Percentiles rank a stretch among this genome's conserved stretches.
phyloP scores from a whole-genome alignment of 2,888 invertebrate genomes.

The Coronaproctus castanopsis region DNA sequence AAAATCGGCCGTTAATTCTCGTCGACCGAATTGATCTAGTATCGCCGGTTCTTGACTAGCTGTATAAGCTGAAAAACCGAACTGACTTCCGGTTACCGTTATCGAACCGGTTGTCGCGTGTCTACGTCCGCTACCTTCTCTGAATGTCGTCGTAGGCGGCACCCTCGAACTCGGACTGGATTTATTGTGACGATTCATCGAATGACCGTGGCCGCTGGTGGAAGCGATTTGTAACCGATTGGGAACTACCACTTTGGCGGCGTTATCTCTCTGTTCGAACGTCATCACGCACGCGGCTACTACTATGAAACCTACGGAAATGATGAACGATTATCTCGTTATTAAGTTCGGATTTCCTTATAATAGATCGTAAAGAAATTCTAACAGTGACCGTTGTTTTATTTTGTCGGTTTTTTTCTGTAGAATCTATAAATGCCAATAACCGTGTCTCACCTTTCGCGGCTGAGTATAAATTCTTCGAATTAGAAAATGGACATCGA shows the following conservation, averaged over 20 bases:
- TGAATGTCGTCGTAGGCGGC: constrained; percentile 30
- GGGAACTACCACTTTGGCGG: constrained; percentile 50
- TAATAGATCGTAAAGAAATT: not conserved
- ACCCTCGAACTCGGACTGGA: constrained; percentile 32
- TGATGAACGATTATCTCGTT: not conserved
- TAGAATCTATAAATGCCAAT: no score
- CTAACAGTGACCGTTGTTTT: no score
- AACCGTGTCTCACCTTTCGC: no score
- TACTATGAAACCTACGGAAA: constrained; percentile 60
- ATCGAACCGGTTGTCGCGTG: constrained; percentile 22
- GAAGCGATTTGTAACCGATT: constrained; percentile 15
- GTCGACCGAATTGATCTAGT: constrained; percentile 23
- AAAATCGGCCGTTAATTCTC: constrained; percentile 30
- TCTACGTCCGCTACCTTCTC: constrained; percentile 24
- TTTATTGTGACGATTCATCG: constrained; percentile 17
- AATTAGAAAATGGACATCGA: no score
- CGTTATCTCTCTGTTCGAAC: constrained; percentile 89
- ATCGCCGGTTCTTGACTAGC: constrained; percentile 20
- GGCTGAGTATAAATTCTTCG: no score
- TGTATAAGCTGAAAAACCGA: no score
- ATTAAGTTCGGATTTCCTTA: not conserved
- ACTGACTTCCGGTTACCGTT: constrained; percentile 25
- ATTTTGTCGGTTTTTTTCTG: no score
- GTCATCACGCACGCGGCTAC: constrained; percentile 97
- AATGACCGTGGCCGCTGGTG: constrained; percentile 12